A percentile compares a stretch with the other conserved stretches of the same genome.
Conservation (phyloP, 2,888 invertebrate species). For the Ypsolopha sequella region DNA sequence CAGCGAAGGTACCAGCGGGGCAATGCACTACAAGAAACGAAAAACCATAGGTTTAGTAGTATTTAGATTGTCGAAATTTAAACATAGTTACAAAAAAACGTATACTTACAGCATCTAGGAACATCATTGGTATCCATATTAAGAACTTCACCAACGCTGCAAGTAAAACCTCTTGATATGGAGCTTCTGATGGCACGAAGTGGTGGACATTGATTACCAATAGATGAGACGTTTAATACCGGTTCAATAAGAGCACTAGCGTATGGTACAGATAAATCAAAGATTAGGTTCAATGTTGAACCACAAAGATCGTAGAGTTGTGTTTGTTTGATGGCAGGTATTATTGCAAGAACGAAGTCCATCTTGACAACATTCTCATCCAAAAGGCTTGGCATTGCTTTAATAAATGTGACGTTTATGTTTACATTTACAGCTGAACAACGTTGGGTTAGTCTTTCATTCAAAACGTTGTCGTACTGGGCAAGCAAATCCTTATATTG, state of each 20-base stretch:
- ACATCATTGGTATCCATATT: conserved; percentile 94
- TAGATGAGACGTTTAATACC: conserved; percentile 87
- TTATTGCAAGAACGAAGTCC: conserved; percentile 89
- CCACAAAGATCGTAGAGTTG: conserved; percentile 96
- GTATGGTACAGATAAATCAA: conserved; percentile 93
- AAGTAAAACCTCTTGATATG: conserved; percentile 91
- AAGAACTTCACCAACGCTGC: conserved; percentile 92
- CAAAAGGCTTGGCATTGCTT: conserved; percentile 81
- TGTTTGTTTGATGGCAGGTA: conserved; percentile 89
- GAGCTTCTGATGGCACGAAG: conserved; percentile 87
- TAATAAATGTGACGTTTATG: conserved; percentile 92
- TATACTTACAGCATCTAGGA: conserved; percentile 87
- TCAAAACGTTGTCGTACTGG: conserved; percentile 84
- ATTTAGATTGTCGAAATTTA: conserved; percentile 2
- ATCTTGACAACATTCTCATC: conserved; percentile 92
- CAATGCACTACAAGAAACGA: conserved; percentile 82
- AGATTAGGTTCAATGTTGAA: conserved; percentile 91
- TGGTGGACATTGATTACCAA: conserved; percentile 94
- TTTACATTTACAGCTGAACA: conserved; percentile 96
- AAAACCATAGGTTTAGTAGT: not conserved
- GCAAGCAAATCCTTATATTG: conserved; percentile 88
- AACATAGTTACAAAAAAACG: not conserved
- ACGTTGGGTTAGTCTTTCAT: conserved; percentile 86
- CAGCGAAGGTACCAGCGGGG: conserved; percentile 95
- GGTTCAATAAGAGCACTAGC: conserved; percentile 92